These are phyloP conservation scores for Brachypteracias leptosomus DNA, from an alignment of 2,113 vertebrate species.

Conservation along the genomic window DNA sequence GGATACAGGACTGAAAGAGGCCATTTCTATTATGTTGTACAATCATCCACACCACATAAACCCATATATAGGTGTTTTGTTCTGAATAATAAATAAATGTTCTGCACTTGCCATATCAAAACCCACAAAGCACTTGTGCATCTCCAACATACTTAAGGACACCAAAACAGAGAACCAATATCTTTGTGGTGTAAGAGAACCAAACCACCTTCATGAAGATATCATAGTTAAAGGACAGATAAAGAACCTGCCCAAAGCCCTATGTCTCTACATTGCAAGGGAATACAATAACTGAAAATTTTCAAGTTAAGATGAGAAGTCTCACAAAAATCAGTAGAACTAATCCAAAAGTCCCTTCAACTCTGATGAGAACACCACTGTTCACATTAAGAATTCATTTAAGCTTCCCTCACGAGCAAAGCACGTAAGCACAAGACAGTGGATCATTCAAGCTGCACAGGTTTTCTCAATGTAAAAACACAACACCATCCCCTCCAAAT, in stretches of 20 bases:
- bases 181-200: neutral
- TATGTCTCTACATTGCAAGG: neutral
- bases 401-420: neutral
- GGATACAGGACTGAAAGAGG: neutral
- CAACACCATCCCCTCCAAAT: neutral
- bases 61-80: neutral
- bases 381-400: neutral
- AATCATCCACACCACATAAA: neutral
- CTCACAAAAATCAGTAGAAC: neutral
- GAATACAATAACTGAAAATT: neutral
- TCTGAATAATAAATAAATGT: neutral
- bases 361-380: neutral
- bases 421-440: accelerated
- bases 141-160: neutral
- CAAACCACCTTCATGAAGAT: neutral
- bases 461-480: neutral
- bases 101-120: neutral
- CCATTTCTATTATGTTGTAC: neutral
- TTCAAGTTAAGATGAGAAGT: neutral
- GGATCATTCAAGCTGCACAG: neutral
- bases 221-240: neutral
- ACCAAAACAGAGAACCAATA: neutral
- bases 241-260: neutral
- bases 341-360: neutral
- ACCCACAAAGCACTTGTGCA: neutral